Evolutionary conservation across 2,797 vertebrate genomes (phyloP).

Genomic region (Rhinichthys osculus): DNA sequence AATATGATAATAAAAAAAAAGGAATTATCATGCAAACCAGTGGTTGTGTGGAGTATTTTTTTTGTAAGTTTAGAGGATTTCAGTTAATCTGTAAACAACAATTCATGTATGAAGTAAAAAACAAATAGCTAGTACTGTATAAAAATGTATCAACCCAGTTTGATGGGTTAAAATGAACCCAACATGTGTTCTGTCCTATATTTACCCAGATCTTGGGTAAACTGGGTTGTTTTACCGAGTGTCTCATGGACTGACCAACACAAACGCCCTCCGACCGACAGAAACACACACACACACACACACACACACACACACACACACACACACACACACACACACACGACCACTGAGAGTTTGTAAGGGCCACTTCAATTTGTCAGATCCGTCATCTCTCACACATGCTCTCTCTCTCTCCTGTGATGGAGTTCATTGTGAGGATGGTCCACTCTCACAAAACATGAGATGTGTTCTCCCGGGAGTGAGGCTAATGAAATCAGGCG

Average conservation of each 20-base stretch:
- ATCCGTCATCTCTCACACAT: constrained; percentile 29
- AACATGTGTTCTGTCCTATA: no score
- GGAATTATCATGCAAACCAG: no score
- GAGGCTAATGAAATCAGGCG: constrained; percentile 84
- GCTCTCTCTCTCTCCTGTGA: constrained; percentile 38
- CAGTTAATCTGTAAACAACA: no score
- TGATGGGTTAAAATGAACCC: no score
- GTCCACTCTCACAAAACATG: constrained; percentile 66
- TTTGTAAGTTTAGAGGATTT: no score
- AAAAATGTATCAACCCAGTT: no score
- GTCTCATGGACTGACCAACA: neutral
- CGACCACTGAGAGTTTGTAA: constrained; percentile 9
- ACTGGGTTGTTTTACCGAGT: no score
- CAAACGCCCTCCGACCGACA: neutral
- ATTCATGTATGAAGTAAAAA: no score
- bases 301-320: neutral
- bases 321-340: constrained; percentile 26
- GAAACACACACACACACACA: constrained; percentile 11
- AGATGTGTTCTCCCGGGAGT: constrained; percentile 82
- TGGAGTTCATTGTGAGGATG: constrained; percentile 54
- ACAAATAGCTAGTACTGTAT: no score
- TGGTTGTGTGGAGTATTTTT: no score
- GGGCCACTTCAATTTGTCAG: constrained; percentile 39
- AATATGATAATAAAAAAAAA: no score
- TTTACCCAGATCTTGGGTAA: no score